A percentile compares a stretch with the other conserved stretches of the same genome.
phyloP scores from a whole-genome alignment of 2,888 invertebrate genomes.

The Tiphia femorata region DNA sequence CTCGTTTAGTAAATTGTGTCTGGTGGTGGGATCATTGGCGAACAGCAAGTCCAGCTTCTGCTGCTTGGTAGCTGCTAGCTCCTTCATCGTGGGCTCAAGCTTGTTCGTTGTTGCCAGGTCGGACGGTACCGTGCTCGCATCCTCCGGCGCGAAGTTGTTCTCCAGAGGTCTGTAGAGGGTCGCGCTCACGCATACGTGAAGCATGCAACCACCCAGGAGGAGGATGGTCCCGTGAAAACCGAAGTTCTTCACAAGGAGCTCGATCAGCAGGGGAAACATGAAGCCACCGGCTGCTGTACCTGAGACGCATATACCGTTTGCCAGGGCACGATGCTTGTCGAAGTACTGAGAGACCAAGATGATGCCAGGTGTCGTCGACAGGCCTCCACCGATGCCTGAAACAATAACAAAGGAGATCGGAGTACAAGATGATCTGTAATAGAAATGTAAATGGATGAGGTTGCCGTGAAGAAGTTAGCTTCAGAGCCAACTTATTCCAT shows the following conservation, averaged over 20 bases:
- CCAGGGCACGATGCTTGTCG: slow-evolving; percentile 82
- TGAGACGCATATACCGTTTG: slow-evolving; percentile 85
- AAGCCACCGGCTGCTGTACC: slow-evolving; percentile 86
- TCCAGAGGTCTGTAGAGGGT: slow-evolving; percentile 76
- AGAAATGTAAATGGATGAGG: no score
- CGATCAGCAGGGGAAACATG: slow-evolving; percentile 81
- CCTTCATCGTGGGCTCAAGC: slow-evolving; percentile 29
- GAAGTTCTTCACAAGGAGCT: slow-evolving; percentile 77
- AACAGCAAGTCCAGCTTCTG: slow-evolving; percentile 65
- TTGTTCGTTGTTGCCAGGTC: slow-evolving; percentile 25
- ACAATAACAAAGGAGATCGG: no score
- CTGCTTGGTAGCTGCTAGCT: slow-evolving; percentile 58
- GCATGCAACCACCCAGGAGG: slow-evolving; percentile 80
- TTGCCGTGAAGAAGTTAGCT: no score
- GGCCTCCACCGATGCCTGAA: slow-evolving; percentile 81
- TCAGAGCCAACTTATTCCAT: no score
- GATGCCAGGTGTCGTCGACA: slow-evolving; percentile 85
- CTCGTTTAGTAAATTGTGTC: slow-evolving; percentile 66
- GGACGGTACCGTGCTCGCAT: not conserved
- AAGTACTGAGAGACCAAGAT: slow-evolving; percentile 86
- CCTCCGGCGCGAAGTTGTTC: slow-evolving; percentile 57
- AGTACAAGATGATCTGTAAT: no score
- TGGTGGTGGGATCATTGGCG: slow-evolving; percentile 59
- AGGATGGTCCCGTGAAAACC: slow-evolving; percentile 82
- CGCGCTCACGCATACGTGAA: slow-evolving; percentile 81